Conservation (phyloP, 1,140 invertebrate species). For the Pemphigus obesinymphae region DNA sequence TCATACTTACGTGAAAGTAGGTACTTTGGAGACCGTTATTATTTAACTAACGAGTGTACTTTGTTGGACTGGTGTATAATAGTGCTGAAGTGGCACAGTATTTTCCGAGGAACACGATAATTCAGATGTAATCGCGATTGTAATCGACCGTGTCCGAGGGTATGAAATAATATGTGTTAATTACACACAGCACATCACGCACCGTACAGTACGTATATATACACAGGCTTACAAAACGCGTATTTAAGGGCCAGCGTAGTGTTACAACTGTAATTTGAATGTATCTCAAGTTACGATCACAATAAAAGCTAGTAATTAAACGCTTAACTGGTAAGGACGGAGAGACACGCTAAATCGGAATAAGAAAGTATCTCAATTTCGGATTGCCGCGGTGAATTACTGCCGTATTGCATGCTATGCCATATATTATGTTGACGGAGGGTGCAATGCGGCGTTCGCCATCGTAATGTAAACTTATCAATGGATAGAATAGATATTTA, state of each 20-base stretch:
- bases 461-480: too few relatives aligned
- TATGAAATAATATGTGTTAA: conserved; percentile 27
- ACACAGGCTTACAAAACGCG: neutral
- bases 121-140: conserved; percentile 7
- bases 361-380: conserved; percentile 15
- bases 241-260: neutral
- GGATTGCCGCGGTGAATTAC: neutral
- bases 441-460: neutral
- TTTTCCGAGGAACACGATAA: neutral
- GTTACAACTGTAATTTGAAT: conserved; percentile 23
- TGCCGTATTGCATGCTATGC: neutral
- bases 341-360: neutral
- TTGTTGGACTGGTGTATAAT: neutral
- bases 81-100: neutral
- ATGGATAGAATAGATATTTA: too few relatives aligned
- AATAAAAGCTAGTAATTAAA: conserved; percentile 33
- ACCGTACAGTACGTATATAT: neutral
- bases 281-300: neutral
- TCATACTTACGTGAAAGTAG: neutral
- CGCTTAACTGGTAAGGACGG: neutral
- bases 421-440: neutral
- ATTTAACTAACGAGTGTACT: neutral
- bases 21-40: neutral
- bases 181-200: conserved; percentile 1
- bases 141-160: neutral